These are phyloP conservation scores for Nannospalax galili DNA, from an alignment of 2,113 vertebrate species.

Conservation along the genomic window DNA sequence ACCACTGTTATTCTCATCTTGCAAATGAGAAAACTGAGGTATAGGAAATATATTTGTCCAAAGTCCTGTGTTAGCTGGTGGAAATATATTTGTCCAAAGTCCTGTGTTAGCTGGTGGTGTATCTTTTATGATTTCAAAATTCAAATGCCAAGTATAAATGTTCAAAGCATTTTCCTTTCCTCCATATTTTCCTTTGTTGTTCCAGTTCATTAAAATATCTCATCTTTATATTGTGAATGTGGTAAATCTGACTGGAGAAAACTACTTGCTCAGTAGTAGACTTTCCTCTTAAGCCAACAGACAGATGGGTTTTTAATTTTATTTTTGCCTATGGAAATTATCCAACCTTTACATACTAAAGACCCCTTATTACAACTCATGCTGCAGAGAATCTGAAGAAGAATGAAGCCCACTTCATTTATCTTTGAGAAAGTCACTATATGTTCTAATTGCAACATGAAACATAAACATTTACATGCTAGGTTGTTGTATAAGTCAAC, in stretches of 20 bases:
- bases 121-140: neutral
- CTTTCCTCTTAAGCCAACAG: neutral
- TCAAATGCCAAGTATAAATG: neutral
- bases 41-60: neutral
- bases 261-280: neutral
- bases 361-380: neutral
- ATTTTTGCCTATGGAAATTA: neutral
- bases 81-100: neutral
- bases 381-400: neutral
- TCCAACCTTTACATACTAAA: neutral
- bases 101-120: neutral
- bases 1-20: neutral
- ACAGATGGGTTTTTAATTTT: neutral
- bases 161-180: neutral
- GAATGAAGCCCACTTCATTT: neutral
- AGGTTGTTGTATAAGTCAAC: neutral
- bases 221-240: neutral
- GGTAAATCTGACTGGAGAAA: neutral
- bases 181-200: neutral
- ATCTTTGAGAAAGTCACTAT: neutral
- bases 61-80: neutral
- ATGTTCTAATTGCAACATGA: neutral
- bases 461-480: neutral
- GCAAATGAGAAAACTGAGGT: neutral
- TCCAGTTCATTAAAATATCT: neutral